Percentiles rank a stretch among this genome's conserved stretches.
These are phyloP conservation scores for Prunella fulvescens DNA, from an alignment of 2,113 vertebrate genomes.

Conservation along the genomic window DNA sequence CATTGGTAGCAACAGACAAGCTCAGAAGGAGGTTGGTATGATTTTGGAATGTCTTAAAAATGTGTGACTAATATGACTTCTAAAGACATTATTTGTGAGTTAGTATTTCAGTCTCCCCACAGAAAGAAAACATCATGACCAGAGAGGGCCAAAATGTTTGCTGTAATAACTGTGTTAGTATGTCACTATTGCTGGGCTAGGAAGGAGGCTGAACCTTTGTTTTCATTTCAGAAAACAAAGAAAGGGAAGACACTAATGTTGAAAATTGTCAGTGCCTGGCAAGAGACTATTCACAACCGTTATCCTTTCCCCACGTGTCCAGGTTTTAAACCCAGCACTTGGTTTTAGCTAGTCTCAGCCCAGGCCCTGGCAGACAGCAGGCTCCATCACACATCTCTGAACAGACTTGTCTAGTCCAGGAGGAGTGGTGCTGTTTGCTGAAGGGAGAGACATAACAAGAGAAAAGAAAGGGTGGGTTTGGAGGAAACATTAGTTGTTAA, in stretches of 20 bases:
- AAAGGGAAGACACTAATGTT: not conserved
- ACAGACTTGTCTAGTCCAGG: not conserved
- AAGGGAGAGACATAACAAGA: not conserved
- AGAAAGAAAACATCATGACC: constrained; percentile 57
- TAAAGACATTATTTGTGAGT: constrained; percentile 74
- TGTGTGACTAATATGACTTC: constrained; percentile 82
- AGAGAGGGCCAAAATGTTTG: constrained; percentile 45
- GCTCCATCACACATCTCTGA: not conserved
- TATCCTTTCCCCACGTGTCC: rapidly evolving
- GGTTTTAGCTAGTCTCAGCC: not conserved
- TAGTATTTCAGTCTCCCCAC: constrained; percentile 66
- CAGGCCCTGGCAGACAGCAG: not conserved
- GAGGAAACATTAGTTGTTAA: not conserved
- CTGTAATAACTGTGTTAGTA: constrained; percentile 63
- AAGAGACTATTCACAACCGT: not conserved
- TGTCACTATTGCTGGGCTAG: constrained; percentile 12
- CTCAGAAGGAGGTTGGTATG: constrained; percentile 67
- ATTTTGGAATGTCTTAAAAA: constrained; percentile 82
- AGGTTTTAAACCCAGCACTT: not conserved
- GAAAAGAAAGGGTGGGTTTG: not conserved
- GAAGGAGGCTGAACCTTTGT: constrained; percentile 13
- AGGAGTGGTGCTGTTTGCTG: not conserved
- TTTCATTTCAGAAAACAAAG: not conserved
- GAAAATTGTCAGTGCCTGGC: not conserved
- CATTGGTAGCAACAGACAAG: constrained; percentile 71